Base-by-base conservation (phyloP, 2,888 invertebrate genomes). In the Baronia brevicornis region DNA sequence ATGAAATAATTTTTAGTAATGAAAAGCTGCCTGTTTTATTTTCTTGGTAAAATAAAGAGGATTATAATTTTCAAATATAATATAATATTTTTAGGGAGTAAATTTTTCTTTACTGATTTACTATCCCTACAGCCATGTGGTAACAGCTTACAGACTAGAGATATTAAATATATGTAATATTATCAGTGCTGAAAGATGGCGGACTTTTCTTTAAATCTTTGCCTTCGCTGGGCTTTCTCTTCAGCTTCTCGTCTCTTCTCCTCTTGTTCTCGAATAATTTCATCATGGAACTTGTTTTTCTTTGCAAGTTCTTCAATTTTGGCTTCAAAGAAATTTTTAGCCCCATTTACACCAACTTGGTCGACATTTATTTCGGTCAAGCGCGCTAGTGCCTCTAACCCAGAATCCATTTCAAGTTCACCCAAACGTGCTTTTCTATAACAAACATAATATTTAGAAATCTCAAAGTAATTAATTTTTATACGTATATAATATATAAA, bases 301-400 rank as follows among this genome's bases (percentile, higher is more conserved):
- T 91, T 90, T 5, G 91, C 77, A 41, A 95, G 88, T 59, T 95
- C 92, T 58, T 93, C 93, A 54, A 97, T 97, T 90, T 97, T 97
- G 0, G 96, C 95, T 84, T 97, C 96, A 61, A 97, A 97, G 85
- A 97, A 97, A 61, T 92, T 91, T 68, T 97, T 97, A 17, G 97
- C 97, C 6, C 96, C 97, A 44, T 91, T 92, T 0, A 97, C 97
- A 1, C 97, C 97, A 9, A 96, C 96, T 84, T 95, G 92, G 44
- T 96, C 95, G 0, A 97, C 97, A 61, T 96, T 92, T 37, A 97
- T 93, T 79, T 97, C 97, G 3, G 95, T 93, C 14, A 97, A 80
- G 45, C 91, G 87, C 4, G 96, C 97, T 51, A 97, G 75, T 42
- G 95, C 92, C 41, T 90, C 91, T 31, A 98, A 84, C 1, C 96